Conservation (phyloP, 2,113 vertebrate species). For the Grammomys dolichurus region DNA sequence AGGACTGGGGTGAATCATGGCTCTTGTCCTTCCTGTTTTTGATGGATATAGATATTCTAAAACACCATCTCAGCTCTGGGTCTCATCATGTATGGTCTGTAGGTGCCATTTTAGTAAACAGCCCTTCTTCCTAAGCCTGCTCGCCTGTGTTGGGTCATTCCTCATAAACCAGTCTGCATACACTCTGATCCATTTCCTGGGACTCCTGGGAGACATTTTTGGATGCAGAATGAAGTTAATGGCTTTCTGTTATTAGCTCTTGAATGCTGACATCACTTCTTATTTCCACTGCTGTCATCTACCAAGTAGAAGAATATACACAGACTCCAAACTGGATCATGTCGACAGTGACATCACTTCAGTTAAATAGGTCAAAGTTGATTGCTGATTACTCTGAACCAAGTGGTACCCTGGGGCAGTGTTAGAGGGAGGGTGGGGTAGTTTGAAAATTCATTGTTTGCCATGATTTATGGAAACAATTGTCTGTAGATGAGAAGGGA, state of each 20-base stretch:
- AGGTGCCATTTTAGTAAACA: neutral
- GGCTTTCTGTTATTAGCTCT: slow-evolving; percentile 73
- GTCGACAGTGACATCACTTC: neutral
- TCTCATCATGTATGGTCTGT: neutral
- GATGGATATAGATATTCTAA: neutral
- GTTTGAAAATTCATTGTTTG: neutral
- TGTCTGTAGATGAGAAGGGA: neutral
- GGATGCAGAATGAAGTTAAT: neutral
- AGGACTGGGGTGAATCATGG: neutral
- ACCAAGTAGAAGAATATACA: slow-evolving; percentile 31
- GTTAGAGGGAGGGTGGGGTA: neutral
- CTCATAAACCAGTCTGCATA: neutral
- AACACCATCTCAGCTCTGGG: neutral
- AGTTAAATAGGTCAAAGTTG: neutral
- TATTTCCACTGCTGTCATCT: slow-evolving; percentile 81
- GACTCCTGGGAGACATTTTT: slow-evolving; percentile 74
- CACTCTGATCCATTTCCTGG: slow-evolving; percentile 57
- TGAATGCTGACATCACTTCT: slow-evolving; percentile 68
- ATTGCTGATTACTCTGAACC: neutral
- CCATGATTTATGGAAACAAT: neutral
- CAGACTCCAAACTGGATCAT: neutral
- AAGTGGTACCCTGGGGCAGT: neutral
- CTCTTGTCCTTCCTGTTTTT: neutral
- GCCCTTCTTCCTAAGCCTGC: neutral
- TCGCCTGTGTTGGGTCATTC: neutral